A percentile compares a stretch with the other conserved stretches of the same genome.
Evolutionary conservation across 2,113 vertebrate species (phyloP).

Genomic region (Connochaetes taurinus): DNA sequence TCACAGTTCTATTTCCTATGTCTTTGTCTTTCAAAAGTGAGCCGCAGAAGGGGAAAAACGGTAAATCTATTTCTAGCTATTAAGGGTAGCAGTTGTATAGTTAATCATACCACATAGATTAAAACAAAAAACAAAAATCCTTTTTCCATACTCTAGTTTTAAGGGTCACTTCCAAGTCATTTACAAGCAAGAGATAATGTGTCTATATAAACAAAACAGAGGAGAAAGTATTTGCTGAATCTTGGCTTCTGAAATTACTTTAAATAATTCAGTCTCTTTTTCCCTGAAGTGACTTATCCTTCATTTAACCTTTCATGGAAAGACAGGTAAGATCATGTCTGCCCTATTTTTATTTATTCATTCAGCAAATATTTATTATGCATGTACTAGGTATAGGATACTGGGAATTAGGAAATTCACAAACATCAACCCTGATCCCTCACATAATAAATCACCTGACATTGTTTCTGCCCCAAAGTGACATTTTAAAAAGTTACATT

Average conservation of each 20-base stretch:
- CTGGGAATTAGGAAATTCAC: neutral
- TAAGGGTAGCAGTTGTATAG: neutral
- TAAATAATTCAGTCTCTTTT: neutral
- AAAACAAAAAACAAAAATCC: neutral
- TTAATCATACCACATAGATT: neutral
- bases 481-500: neutral
- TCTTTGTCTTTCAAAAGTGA: neutral
- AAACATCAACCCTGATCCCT: neutral
- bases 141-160: neutral
- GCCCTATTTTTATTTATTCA: neutral
- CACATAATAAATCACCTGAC: neutral
- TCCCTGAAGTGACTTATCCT: neutral
- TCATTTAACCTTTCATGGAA: neutral
- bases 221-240: neutral
- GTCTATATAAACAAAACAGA: neutral
- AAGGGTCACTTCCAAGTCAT: neutral
- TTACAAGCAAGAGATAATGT: neutral
- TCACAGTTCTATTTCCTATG: neutral
- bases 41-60: neutral
- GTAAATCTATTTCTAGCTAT: neutral
- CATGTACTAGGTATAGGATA: neutral
- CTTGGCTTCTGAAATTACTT: neutral
- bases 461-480: neutral
- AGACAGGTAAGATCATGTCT: neutral
- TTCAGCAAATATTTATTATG: neutral